Evolutionary conservation across 2,113 vertebrate species (phyloP).

Genomic region (Poecilia latipinna): DNA sequence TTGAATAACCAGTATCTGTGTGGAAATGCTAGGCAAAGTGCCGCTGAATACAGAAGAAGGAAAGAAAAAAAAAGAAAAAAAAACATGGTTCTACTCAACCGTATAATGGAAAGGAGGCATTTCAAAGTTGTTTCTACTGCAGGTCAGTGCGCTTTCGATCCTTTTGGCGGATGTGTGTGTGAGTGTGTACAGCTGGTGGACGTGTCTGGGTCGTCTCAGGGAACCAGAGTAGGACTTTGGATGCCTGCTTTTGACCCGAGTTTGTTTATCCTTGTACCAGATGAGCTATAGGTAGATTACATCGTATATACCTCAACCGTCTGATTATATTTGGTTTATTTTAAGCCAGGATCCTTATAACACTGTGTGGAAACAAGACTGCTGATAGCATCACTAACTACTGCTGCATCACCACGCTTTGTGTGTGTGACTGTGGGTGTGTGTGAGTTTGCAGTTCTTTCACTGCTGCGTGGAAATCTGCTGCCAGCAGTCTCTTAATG

Average conservation of each 20-base stretch:
- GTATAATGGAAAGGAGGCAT: conserved; percentile 11
- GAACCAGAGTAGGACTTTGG: conserved; percentile 13
- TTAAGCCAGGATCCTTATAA: conserved; percentile 2
- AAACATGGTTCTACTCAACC: conserved; percentile 3
- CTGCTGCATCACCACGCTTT: conserved; percentile 42
- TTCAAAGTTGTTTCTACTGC: conserved; percentile 31
- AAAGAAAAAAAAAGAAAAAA: background rate
- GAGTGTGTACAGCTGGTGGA: background rate
- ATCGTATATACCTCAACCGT: background rate
- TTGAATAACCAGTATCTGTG: background rate
- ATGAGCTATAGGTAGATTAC: background rate
- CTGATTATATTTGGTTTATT: background rate
- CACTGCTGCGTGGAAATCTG: conserved; percentile 20
- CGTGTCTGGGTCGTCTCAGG: conserved; percentile 27
- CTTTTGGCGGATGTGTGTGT: conserved; percentile 1
- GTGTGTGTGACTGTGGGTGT: conserved; percentile 20
- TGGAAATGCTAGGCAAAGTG: conserved; percentile 22
- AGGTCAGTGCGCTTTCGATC: conserved; percentile 30
- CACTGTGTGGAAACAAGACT: conserved; percentile 30
- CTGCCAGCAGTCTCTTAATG: conserved; percentile 34
- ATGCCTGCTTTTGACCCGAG: background rate
- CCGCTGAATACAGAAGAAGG: background rate
- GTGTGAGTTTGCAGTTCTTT: conserved; percentile 24
- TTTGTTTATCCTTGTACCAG: background rate
- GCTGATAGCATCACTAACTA: conserved; percentile 54